Base-by-base conservation (phyloP, 2,888 invertebrate genomes). In the Dasypogon diadema region DNA sequence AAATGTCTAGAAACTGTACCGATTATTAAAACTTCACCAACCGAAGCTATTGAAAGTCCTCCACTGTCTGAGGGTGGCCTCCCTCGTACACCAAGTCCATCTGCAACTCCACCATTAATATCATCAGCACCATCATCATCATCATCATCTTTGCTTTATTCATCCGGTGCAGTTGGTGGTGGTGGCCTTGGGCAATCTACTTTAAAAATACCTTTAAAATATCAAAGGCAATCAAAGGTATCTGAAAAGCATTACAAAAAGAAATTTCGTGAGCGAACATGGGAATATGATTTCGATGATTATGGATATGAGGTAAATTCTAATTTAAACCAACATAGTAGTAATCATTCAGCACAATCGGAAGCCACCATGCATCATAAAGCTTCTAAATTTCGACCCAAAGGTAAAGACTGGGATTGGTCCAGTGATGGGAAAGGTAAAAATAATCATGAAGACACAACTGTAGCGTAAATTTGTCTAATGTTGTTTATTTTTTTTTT, bases 181-280 rank as follows among this genome's bases (percentile, higher is more conserved):
- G 80, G 80, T 85, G 54, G 72, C 77, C 79, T 80, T 85, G 56
- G 74, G 77, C 79, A 63, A 81, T 81, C 51, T 82, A 87, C 68
- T 83, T 87, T 81, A 79, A 89, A 81, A 83, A 88, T 85, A 83
- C 90, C 90, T 3, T 82, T 89, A 8, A 89, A 90, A 81, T 90
- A 90, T 82, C 90, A 90, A 81, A 86, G 90, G 37, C 89, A 90
- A 79, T 85, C 85, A 1, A 86, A 84, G 77, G 79, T 80, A 82
- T 87, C 88, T 0, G 90, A 91, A 81, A 89, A 90, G 80, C 93
- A 93, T 86, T 94, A 93, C 86, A 94, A 95, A 87, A 95, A 94
- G 88, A 93, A 94, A 83, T 92, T 92, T 87, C 93, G 93, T 87
- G 92, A 93, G 90, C 82, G 92, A 89, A 87, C 91, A 88, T 84